Base-by-base conservation (phyloP, 2,113 vertebrate genomes). In the Pundamilia nyererei region DNA sequence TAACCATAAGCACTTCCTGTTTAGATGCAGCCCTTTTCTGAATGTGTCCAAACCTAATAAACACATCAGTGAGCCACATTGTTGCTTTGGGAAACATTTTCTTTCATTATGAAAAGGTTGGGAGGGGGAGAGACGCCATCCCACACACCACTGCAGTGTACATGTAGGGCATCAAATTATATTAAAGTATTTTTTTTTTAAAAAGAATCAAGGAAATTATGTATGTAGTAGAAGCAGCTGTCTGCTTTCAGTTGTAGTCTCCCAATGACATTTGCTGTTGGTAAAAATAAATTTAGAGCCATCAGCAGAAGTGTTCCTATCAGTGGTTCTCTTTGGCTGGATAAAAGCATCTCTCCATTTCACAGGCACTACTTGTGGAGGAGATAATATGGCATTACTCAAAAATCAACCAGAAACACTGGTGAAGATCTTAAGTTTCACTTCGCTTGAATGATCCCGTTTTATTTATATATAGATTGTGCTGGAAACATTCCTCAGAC, bases 31-130 rank as follows among this genome's bases (percentile, higher is more conserved):
- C 24, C 14, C 14, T 72, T 47, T 72, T 26, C 68, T 72, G 9
- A 72, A 72, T 47, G 68, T 72, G 68, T 45, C 40, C 12, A 72
- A 26, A 72, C 12, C n/a, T 45, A 72, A 42, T 45, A 72, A 72
- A 72, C 62, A 70, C 62, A 70, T 70, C 35, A 70, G 65, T 24
- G 35, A 42, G 35, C 35, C n/a, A 70, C 35, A 70, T 42, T 42
- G 35, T 70, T 70, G 62, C 35, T 70, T 70, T 70, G 12, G 12
- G 62, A 70, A 70, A 42, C 5, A 14, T 42, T 24, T 70, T 42
- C 19, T 70, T 70, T 70, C 35, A 14, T 70, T 14, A 70, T 68
- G n/a, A 14, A 70, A 15, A 24, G n/a, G 35, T 40, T 70, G 65
- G 65, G 65, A 65, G 60, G 19, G 12, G n/a, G 35, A 70, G n/a